These are phyloP conservation scores for Poeciliopsis turneri DNA, from an alignment of 2,797 vertebrate genomes.

Conservation along the genomic window DNA sequence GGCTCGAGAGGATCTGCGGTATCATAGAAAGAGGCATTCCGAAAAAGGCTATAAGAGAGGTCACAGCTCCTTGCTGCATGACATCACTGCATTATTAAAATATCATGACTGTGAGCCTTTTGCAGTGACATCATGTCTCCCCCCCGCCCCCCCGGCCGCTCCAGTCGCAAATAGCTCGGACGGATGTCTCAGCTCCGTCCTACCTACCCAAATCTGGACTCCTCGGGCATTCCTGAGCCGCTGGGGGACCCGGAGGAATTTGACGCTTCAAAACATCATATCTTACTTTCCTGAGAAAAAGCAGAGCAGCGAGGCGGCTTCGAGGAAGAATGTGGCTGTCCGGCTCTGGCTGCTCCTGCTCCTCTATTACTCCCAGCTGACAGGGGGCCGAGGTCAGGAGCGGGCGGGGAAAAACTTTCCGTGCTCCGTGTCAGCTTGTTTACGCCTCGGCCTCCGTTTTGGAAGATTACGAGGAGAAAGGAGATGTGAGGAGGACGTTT, in stretches of 20 bases:
- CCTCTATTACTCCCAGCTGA: conserved; percentile 68
- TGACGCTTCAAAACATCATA: conserved; percentile 30
- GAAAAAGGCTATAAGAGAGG: conserved; percentile 22
- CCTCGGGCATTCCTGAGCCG: conserved; percentile 32
- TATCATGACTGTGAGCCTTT: conserved; percentile 41
- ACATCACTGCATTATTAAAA: conserved; percentile 55
- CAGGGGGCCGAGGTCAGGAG: conserved; percentile 65
- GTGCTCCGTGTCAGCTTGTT: conserved; percentile 35
- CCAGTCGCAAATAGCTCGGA: conserved; percentile 31
- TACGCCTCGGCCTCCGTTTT: conserved; percentile 22
- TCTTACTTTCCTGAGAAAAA: conserved; percentile 55
- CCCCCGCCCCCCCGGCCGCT: not conserved
- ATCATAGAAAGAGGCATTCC: conserved; percentile 15
- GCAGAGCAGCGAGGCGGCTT: conserved; percentile 39
- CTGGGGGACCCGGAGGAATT: conserved; percentile 18
- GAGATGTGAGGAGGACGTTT: conserved; percentile 23
- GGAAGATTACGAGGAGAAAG: not conserved
- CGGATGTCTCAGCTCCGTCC: conserved; percentile 26
- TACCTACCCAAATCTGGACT: conserved; percentile 33
- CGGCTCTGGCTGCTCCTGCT: conserved; percentile 46
- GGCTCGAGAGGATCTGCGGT: not conserved
- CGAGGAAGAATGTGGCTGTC: conserved; percentile 54
- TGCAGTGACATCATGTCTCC: conserved; percentile 52
- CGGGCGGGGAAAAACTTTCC: conserved; percentile 58
- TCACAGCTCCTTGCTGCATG: conserved; percentile 43